These are phyloP conservation scores for Pachyrhynchus sulphureomaculatus DNA, from an alignment of 1,140 invertebrate species.

Conservation along the genomic window DNA sequence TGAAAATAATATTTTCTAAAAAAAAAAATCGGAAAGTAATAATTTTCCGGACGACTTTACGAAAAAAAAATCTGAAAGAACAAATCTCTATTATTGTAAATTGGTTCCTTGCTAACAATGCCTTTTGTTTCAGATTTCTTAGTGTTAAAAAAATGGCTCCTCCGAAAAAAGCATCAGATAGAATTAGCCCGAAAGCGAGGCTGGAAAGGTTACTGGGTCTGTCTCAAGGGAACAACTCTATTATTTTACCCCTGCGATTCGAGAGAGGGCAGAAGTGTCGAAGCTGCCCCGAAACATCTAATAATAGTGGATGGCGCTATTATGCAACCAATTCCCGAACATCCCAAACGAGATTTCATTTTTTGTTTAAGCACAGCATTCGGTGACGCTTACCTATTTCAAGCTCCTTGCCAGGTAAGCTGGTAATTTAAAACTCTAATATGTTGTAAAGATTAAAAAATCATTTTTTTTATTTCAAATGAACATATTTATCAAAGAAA, in stretches of 20 bases:
- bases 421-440: neutral
- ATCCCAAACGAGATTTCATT: constrained; percentile 96
- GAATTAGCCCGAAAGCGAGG: constrained; percentile 92
- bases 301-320: constrained; percentile 97
- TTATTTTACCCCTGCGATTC: constrained; percentile 96
- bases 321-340: constrained; percentile 97
- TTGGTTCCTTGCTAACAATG: no score
- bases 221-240: constrained; percentile 93
- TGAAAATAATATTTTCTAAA: no score
- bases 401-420: constrained; percentile 77
- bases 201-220: constrained; percentile 99
- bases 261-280: constrained; percentile 84
- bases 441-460: no score
- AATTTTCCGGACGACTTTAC: no score
- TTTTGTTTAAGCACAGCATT: constrained; percentile 97
- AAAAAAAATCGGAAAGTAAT: no score
- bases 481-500: no score
- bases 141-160: constrained; percentile 97
- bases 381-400: constrained; percentile 96
- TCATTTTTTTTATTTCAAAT: no score
- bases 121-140: constrained; percentile 82
- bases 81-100: no score
- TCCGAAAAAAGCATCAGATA: constrained; percentile 95
- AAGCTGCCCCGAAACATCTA: constrained; percentile 90
- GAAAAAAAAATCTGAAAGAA: no score